Evolutionary conservation across 2,113 vertebrate species (phyloP), one percentile per base, ranked within the genome.

Genomic region (Theristicus caerulescens): DNA sequence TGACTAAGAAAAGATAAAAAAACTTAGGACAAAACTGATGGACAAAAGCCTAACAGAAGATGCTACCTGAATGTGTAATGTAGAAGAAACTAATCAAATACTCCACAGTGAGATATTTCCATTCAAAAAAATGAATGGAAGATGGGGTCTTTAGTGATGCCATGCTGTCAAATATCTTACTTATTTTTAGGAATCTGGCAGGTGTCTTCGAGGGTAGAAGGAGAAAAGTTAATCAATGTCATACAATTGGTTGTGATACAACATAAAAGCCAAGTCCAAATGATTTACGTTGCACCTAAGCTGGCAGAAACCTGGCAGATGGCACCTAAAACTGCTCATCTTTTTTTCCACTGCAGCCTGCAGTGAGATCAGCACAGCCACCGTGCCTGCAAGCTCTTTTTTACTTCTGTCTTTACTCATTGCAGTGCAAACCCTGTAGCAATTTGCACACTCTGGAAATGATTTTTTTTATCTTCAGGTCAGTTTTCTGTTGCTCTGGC

Each of bases 311-410:
- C 5, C 6, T 59, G 32, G 31, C 19, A 71, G 27, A 21, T 64
- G 10, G 10, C 18, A 22, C 13, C 26, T 29, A 34, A 74, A 73
- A 34, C 16, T 42, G 11, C 4, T 61, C 22, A 15, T 5, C 0
- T 22, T 46, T 59, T 49, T 49, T 40, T 18, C n/a, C 1, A 1
- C 8, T 44, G 12, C 40, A 49, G 31, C 25, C 40, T 71, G 31
- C 15, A 38, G 17, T 64, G 49, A 29, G 21, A 58, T 31, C 57
- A 82, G 5, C 9, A 70, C 42, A 62, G 10, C 14, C 4, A 4
- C 7, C 4, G 0, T 0, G 0, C 21, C 54, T 22, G 2, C 10
- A 42, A 88, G 4, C 11, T 22, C 4, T 20, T 13, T 32, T 87
- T 81, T 29, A 40, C 11, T 73, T 66, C 72, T 55, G 7, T 12